Evolutionary conservation across 2,888 invertebrate species (phyloP).

Genomic region (Pyrochroa serraticornis): DNA sequence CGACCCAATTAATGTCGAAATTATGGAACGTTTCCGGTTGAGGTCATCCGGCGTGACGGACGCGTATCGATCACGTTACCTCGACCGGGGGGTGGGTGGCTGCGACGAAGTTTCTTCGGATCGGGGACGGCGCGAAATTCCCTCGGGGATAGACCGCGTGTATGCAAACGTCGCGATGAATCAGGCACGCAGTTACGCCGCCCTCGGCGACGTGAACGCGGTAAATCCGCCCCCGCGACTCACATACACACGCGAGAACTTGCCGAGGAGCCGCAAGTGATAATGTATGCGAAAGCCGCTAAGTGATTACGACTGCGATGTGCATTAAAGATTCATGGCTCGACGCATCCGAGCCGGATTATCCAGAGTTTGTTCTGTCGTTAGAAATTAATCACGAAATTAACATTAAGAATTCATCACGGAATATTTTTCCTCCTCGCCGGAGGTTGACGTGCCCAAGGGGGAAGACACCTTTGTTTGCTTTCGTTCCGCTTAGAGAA

Average conservation of each 20-base stretch:
- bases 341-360: not conserved
- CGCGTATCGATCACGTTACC: slow-evolving; percentile 5
- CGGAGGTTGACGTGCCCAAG: too few species aligned
- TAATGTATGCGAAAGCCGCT: not conserved
- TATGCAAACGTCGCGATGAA: slow-evolving; percentile 45
- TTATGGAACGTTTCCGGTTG: slow-evolving; percentile 28
- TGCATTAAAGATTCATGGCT: not conserved
- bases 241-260: not conserved
- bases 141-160: slow-evolving; percentile 22
- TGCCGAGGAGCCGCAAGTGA: not conserved
- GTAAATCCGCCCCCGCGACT: not conserved
- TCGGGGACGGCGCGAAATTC: too few species aligned
- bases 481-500: too few species aligned
- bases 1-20: slow-evolving; percentile 25
- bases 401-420: slow-evolving; percentile 1
- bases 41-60: slow-evolving; percentile 21
- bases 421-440: not conserved
- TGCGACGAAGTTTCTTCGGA: too few species aligned
- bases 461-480: too few species aligned
- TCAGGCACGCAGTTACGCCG: slow-evolving; percentile 34
- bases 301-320: slow-evolving; percentile 2
- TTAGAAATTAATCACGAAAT: not conserved
- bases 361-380: not conserved
- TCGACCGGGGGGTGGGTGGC: too few species aligned
- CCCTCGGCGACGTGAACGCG: not conserved